Evolutionary conservation across 2,888 invertebrate genomes (phyloP), one percentile per base, ranked within the genome.

Genomic region (Sepiola atlantica): DNA sequence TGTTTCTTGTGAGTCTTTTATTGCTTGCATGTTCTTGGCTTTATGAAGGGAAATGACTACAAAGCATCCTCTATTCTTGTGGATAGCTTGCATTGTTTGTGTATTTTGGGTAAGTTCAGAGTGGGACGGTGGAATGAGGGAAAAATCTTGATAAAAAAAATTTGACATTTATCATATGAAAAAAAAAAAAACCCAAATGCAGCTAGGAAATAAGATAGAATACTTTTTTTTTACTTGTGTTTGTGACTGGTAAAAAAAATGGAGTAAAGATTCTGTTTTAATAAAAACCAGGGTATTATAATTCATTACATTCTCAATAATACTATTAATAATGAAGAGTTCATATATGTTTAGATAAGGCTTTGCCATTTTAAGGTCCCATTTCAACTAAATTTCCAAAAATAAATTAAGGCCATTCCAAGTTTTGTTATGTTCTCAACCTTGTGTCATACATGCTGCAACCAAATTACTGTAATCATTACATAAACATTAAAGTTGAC

Each of bases 1-100:
- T 77, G 32, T 77, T 77, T 77, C 77, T 77, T 77, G n/a, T 77
- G n/a, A 77, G 77, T 77, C 77, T 77, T 77, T 77, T 77, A 77
- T 77, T 77, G 77, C n/a, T 77, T 77, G 77, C 77, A 77, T 77
- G 77, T 77, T 77, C 77, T 45, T 77, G n/a, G 14, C n/a, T 77
- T 16, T 77, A 14, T 77, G 77, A 77, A 77, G 77, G 77, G n/a
- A 77, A 77, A 77, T 77, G 32, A 77, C 77, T 77, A 77, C 77
- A 77, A 77, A 77, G 77, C n/a, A n/a, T 77, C n/a, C n/a, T 77
- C 77, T 77, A 77, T 77, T 77, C 77, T n/a, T n/a, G 14, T 77
- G 77, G 77, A 77, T 77, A n/a, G n/a, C n/a, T n/a, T 77, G 77
- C 21, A 77, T 77, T 77, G 77, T 77, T 77, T 77, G n/a, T n/a